phyloP scores from a whole-genome alignment of 2,113 vertebrate species.

The zebrafish (Danio rerio) region DNA sequence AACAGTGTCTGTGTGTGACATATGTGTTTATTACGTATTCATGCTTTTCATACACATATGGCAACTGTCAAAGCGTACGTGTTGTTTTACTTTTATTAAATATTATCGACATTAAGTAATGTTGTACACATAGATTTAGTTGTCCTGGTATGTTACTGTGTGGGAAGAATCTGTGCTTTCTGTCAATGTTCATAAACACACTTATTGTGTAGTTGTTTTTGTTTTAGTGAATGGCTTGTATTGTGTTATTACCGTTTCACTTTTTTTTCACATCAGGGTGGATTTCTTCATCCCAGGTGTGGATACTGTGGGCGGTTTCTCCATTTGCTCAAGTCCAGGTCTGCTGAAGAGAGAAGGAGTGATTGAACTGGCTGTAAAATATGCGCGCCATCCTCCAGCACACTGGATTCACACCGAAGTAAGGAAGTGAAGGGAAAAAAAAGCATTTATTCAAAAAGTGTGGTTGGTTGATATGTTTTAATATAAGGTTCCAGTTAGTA shows the following conservation, averaged over 20 bases:
- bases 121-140: neutral
- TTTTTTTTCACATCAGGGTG: constrained; percentile 76
- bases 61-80: constrained; percentile 1
- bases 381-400: constrained; percentile 85
- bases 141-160: neutral
- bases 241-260: neutral
- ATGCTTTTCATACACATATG: constrained; percentile 5
- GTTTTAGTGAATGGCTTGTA: neutral
- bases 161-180: neutral
- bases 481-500: too few species aligned
- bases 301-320: constrained; percentile 91
- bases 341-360: constrained; percentile 83
- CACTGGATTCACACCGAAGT: constrained; percentile 91
- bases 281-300: constrained; percentile 93
- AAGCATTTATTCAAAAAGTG: too few species aligned
- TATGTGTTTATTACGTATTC: constrained; percentile 36
- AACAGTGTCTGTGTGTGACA: neutral
- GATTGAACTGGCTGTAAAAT: constrained; percentile 92
- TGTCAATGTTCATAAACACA: neutral
- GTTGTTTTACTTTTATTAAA: neutral
- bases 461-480: too few species aligned
- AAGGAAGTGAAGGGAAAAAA: neutral
- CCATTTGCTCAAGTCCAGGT: constrained; percentile 92
- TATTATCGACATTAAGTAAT: neutral
- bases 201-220: neutral